Conservation (phyloP, 2,888 invertebrate genomes). For the Petrophora chlorosata region DNA sequence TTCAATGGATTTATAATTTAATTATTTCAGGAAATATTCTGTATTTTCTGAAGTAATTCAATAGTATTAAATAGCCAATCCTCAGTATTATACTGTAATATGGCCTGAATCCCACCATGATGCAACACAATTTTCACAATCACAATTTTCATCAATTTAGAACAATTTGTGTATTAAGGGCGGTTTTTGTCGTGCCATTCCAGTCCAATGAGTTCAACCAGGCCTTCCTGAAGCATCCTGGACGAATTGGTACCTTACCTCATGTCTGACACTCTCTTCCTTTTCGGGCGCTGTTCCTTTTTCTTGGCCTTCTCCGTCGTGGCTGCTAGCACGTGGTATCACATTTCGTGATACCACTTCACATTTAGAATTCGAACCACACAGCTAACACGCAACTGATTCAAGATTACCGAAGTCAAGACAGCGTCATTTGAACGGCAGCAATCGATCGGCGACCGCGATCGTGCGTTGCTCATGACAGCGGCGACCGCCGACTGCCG, state of each 20-base stretch:
- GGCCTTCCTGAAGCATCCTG: neutral
- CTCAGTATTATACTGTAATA: no score
- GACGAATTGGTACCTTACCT: conserved; percentile 55
- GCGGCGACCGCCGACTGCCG: conserved; percentile 64
- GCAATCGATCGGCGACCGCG: conserved; percentile 37
- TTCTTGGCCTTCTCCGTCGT: conserved; percentile 70
- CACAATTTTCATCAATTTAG: no score
- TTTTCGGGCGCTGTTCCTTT: conserved; percentile 65
- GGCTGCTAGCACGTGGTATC: conserved; percentile 69
- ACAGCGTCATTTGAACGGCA: neutral
- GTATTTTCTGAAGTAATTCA: no score
- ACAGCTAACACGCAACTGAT: neutral
- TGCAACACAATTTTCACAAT: no score
- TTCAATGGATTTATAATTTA: no score
- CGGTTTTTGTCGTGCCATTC: neutral
- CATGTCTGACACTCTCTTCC: conserved; percentile 77
- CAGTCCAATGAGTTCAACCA: neutral
- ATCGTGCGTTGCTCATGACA: conserved; percentile 42
- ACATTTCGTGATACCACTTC: conserved; percentile 77
- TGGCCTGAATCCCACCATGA: no score
- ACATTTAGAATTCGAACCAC: conserved; percentile 19
- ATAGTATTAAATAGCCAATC: no score
- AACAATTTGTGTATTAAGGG: no score
- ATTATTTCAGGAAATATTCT: no score
- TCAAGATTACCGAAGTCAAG: neutral